These are phyloP conservation scores for Ia io DNA, from an alignment of 2,113 vertebrate species.

Conservation along the genomic window DNA sequence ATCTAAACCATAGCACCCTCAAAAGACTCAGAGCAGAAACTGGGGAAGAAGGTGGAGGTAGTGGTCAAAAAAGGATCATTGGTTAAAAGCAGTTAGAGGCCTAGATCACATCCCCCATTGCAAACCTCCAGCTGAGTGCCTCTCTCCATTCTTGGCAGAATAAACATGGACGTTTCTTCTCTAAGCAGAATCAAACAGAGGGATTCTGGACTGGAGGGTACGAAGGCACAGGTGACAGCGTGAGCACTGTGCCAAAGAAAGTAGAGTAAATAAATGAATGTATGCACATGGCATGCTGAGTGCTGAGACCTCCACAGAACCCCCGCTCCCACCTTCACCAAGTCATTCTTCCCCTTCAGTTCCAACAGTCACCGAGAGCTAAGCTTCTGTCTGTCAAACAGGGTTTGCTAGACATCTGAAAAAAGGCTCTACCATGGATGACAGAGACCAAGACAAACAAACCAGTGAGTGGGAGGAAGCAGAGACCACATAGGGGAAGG, in stretches of 20 bases:
- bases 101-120: background rate
- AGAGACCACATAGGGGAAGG: background rate
- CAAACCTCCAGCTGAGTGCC: background rate
- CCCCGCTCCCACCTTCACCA: background rate
- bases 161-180: background rate
- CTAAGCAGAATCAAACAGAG: background rate
- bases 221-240: background rate
- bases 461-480: background rate
- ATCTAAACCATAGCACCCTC: constrained; percentile 22
- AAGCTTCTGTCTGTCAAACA: background rate
- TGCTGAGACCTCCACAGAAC: background rate
- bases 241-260: background rate
- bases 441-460: background rate
- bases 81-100: background rate
- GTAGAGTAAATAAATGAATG: background rate
- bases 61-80: background rate
- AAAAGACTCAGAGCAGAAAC: background rate
- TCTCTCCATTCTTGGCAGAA: background rate
- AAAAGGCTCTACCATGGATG: background rate
- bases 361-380: background rate
- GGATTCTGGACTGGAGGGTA: background rate
- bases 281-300: background rate
- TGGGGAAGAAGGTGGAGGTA: background rate
- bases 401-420: background rate
- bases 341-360: background rate